Conservation (phyloP, 1,140 invertebrate species). For the Philotrypesis tridentata region DNA sequence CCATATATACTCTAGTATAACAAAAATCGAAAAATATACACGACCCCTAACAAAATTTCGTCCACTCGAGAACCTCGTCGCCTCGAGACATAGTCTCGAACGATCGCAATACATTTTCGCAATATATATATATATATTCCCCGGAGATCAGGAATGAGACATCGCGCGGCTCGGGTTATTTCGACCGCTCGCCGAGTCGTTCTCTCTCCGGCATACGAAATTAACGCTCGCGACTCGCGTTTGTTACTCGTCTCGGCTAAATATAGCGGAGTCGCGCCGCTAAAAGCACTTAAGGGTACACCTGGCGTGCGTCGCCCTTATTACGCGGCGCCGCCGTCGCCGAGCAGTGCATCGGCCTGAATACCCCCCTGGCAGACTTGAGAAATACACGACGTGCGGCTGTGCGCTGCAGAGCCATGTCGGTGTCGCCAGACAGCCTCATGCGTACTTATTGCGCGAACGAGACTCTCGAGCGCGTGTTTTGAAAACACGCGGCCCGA, state of each 20-base stretch:
- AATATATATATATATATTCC: no score
- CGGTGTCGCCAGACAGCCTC: not conserved
- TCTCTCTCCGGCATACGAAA: not conserved
- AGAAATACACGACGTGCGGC: no score
- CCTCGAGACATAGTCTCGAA: no score
- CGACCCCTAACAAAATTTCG: no score
- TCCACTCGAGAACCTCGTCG: no score
- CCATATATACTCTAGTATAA: no score
- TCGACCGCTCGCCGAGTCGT: not conserved
- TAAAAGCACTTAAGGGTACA: not conserved
- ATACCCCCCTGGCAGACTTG: constrained; percentile 56
- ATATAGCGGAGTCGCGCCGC: not conserved
- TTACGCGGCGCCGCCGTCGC: constrained; percentile 48
- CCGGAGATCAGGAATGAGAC: not conserved
- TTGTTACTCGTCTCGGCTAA: not conserved
- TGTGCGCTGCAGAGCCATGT: no score
- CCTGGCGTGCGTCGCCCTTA: constrained; percentile 44
- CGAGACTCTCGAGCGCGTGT: not conserved
- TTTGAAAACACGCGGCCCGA: constrained; percentile 18
- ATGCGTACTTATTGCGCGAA: not conserved
- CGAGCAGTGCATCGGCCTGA: constrained; percentile 61
- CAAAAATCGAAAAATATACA: no score
- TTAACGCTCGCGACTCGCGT: not conserved
- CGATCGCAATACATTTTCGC: no score
- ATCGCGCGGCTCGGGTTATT: not conserved